Conservation (phyloP, 30 jellyfish, hydroid and myxozoan species). For the Aurelia sp. region DNA sequence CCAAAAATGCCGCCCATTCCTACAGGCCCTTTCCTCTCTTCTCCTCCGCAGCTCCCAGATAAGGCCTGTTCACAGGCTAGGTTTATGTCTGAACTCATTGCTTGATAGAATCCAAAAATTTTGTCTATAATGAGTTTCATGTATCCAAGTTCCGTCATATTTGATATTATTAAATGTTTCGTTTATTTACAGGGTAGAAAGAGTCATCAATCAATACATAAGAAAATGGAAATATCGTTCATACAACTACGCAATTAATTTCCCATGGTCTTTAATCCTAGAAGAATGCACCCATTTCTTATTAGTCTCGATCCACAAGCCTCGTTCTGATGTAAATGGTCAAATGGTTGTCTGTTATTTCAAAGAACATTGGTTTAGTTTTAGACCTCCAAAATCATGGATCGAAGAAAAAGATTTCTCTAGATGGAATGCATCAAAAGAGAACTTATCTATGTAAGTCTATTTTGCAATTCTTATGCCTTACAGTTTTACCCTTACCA, state of each 20-base stretch:
- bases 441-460: background rate
- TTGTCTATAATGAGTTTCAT: too few relatives aligned
- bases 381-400: constrained; percentile 47
- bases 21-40: too few relatives aligned
- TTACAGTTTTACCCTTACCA: too few relatives aligned
- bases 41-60: too few relatives aligned
- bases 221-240: constrained; percentile 56
- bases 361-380: constrained; percentile 21
- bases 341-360: constrained; percentile 19
- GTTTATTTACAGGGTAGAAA: constrained; percentile 38
- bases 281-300: constrained; percentile 54
- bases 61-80: too few relatives aligned
- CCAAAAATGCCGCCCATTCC: too few relatives aligned
- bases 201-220: constrained; percentile 21
- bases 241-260: background rate
- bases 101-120: too few relatives aligned
- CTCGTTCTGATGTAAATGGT: constrained; percentile 17
- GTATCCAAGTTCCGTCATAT: too few relatives aligned
- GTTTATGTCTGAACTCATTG: too few relatives aligned
- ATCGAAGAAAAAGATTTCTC: constrained; percentile 1
- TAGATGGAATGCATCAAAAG: background rate
- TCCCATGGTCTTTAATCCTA: constrained; percentile 51
- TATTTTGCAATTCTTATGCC: too few relatives aligned
- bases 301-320: constrained; percentile 31
- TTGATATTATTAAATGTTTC: background rate